Base-by-base conservation (phyloP, 2,888 invertebrate species). In the Andrena minutula region DNA sequence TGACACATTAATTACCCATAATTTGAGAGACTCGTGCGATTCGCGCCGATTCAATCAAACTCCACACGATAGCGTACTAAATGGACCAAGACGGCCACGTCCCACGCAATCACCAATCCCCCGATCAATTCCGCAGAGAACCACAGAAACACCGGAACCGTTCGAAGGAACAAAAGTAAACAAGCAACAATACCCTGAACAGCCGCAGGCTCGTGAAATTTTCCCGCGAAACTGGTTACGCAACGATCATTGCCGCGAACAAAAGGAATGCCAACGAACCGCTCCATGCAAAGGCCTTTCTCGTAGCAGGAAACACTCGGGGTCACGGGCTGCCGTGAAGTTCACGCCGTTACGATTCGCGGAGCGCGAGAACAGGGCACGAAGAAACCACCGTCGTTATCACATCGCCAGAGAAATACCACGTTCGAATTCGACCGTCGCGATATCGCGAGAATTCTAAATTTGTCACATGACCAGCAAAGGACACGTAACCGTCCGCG, bases 281-380 rank as follows among this genome's bases (percentile, higher is more conserved):
- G 72, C 68, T 53, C 64, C 68, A 32, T 73, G 82, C 75, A 72
- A 65, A 72, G 75, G 72, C 70, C 83, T 83, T 77, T 86, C 88
- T 84, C 80, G 88, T 88, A 89, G 87, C 88, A 89, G 90, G 89
- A 91, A 91, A 89, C 86, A 83, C 85, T 83, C 86, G 90, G 88
- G 91, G 90, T 91, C 91, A 91, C 79, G 90, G 88, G 89, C 90
- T 88, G 84, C 81, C 83, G 70, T 86, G 79, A 83, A 80, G 80
- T 80, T 80, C 79, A 77, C 61, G 69, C 75, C 47, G 66, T 64
- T 58, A 35, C 72, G 64, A 68, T 72, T 69, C 73, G 73, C 74
- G 79, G 64, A 75, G 63, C 41, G 73, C 83, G 83, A 81, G 66
- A 75, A 58, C 58, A 70, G 64, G 73, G 69, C 72, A 47, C 35